Percentiles rank a stretch among this genome's conserved stretches.
Conservation (phyloP, 2,113 vertebrate species). For the Tupaia chinensis region DNA sequence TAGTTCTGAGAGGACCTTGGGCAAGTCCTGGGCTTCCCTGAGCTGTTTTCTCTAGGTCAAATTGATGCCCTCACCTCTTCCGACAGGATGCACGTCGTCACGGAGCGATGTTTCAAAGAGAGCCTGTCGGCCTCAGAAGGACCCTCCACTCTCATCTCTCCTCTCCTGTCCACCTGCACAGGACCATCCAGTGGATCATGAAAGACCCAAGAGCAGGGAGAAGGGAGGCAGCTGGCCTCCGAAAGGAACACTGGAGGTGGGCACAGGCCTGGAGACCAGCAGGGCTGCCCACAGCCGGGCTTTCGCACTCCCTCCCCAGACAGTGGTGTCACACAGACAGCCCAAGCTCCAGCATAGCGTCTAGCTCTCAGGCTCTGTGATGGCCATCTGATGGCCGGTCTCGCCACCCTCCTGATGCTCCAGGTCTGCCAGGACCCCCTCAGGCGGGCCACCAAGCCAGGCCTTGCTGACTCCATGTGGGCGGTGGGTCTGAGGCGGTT, state of each 20-base stretch:
- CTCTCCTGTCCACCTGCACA: neutral
- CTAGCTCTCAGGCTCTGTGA: neutral
- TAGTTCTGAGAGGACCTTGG: neutral
- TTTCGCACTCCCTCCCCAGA: neutral
- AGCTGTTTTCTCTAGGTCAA: neutral
- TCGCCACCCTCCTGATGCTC: neutral
- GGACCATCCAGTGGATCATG: neutral
- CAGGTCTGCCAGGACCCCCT: no score
- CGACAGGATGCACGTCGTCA: fast-evolving
- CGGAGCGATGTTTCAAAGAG: neutral
- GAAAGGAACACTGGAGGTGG: conserved; percentile 9
- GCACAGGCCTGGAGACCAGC: neutral
- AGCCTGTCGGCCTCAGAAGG: neutral
- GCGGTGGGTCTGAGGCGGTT: neutral
- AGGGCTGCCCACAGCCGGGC: neutral
- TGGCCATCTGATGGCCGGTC: fast-evolving
- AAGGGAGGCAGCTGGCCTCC: conserved; percentile 1
- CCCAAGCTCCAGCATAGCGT: neutral
- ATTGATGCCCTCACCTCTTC: neutral
- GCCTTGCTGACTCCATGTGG: fast-evolving
- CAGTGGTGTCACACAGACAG: neutral
- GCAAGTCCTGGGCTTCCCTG: fast-evolving
- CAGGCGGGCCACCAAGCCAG: no score
- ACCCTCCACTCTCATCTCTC: neutral
- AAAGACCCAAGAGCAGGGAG: neutral